Base-by-base conservation (phyloP, 2,888 invertebrate genomes). In the Melieria omissa region DNA sequence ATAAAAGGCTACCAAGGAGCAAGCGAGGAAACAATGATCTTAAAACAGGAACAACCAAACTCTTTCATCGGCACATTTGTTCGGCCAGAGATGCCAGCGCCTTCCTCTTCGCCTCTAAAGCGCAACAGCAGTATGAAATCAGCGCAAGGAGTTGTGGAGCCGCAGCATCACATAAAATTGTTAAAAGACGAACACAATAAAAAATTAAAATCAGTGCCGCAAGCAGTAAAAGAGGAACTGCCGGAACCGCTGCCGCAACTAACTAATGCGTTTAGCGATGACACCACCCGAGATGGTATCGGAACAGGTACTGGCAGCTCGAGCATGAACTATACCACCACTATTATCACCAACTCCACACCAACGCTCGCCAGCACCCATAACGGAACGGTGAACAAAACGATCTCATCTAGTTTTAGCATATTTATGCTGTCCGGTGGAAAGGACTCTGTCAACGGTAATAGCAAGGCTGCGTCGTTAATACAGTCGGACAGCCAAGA, bases 11-110 rank as follows among this genome's bases (percentile, higher is more conserved):
- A 12, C 14, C 14, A n/a, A 52, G 52, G 52, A 52, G 14, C 14
- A 5, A 52, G 52, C 52, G 14, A 9, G 12, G 14, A 52, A n/a
- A 12, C 12, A 9, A 52, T n/a, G 12, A 52, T 49, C 8, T 10
- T 52, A 4, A 52, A 52, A 52, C 52, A 52, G 8, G 81, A 83
- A 62, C 81, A 83, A 41, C 81, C 83, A 44, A 79, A 82, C 61
- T 78, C 82, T 77, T 85, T 85, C 45, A 84, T 79, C 75, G 84
- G 84, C 0, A 84, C 83, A 0, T 84, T 84, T 62, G 70, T 84
- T 16, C 78, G 85, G 9, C 84, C 84, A 3, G 71, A 71, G 42
- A 49, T 58, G 44, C 70, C 70, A 8, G 49, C 64, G 10, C 57
- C 64, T 29, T 70, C 74, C 9, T 73, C 82, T 64, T 83, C 83